These are phyloP conservation scores for Gymnodraco acuticeps DNA, from an alignment of 2,797 vertebrate genomes.

Conservation along the genomic window DNA sequence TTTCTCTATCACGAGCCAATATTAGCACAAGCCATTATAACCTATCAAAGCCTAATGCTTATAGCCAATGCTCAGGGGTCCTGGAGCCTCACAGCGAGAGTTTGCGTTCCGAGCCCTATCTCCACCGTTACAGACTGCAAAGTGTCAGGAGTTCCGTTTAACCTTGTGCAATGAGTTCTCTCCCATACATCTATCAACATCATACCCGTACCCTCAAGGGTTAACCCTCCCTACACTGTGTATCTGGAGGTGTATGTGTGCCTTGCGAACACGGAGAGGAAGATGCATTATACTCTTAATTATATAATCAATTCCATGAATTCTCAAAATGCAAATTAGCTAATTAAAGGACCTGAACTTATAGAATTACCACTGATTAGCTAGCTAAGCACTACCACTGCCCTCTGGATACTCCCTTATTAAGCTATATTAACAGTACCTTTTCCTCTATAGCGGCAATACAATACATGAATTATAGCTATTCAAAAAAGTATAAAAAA, in stretches of 20 bases:
- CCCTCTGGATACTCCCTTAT: slow-evolving; percentile 74
- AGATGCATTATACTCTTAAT: slow-evolving; percentile 83
- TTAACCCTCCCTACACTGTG: slow-evolving; percentile 43
- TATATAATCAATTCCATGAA: slow-evolving; percentile 86
- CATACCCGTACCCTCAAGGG: slow-evolving; percentile 62
- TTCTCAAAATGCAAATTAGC: slow-evolving; percentile 86
- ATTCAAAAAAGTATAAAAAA: slow-evolving; percentile 39
- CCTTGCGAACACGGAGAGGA: slow-evolving; percentile 60
- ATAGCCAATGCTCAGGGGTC: slow-evolving; percentile 61
- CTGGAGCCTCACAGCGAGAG: slow-evolving; percentile 53
- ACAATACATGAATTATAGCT: slow-evolving; percentile 52
- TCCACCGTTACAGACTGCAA: slow-evolving; percentile 66
- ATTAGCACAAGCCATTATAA: slow-evolving; percentile 77
- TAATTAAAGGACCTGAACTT: slow-evolving; percentile 85
- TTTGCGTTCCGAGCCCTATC: slow-evolving; percentile 57
- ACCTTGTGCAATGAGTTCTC: slow-evolving; percentile 72
- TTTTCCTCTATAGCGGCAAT: slow-evolving; percentile 56
- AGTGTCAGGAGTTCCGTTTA: slow-evolving; percentile 72
- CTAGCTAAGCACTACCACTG: slow-evolving; percentile 77
- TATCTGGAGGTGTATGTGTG: slow-evolving; percentile 14
- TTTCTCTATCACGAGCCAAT: slow-evolving; percentile 73
- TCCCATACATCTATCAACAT: slow-evolving; percentile 66
- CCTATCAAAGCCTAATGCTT: slow-evolving; percentile 74
- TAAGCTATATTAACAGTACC: slow-evolving; percentile 74
- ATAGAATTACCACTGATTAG: slow-evolving; percentile 86